phyloP scores from a whole-genome alignment of 2,888 invertebrate species.

The Podotricha telesiphe region DNA sequence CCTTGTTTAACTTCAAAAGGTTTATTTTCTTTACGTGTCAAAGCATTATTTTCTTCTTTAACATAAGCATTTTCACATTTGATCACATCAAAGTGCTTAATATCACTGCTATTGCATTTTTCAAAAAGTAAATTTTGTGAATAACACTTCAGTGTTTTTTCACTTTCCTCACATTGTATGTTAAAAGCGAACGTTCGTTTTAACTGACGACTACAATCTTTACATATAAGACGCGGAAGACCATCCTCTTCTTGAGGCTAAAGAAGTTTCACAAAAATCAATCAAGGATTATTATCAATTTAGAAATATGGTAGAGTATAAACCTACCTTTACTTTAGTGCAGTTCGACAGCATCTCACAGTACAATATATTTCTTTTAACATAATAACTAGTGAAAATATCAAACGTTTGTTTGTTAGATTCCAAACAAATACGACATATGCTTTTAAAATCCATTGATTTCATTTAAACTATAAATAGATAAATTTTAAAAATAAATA shows the following conservation, averaged over 20 bases:
- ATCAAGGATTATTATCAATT: slow-evolving; percentile 1
- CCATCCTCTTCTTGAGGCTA: slow-evolving; percentile 67
- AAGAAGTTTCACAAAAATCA: slow-evolving; percentile 38
- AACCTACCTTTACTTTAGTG: slow-evolving; percentile 68
- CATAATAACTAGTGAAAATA: slow-evolving; percentile 67
- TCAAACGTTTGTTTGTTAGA: slow-evolving; percentile 61
- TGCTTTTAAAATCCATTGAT: slow-evolving; percentile 61
- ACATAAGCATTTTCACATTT: slow-evolving; percentile 47
- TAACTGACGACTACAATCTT: slow-evolving; percentile 67
- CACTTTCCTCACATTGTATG: slow-evolving; percentile 67
- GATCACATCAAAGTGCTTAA: slow-evolving; percentile 38
- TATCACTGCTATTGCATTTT: slow-evolving; percentile 12
- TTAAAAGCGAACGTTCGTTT: slow-evolving; percentile 69
- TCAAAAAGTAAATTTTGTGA: slow-evolving; percentile 31
- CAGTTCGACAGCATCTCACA: slow-evolving; percentile 68
- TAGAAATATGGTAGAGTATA: neutral
- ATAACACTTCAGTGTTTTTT: slow-evolving; percentile 56
- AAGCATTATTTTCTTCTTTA: slow-evolving; percentile 41
- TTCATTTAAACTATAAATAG: slow-evolving; percentile 12
- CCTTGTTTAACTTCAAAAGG: slow-evolving; percentile 27
- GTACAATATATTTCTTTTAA: slow-evolving; percentile 65
- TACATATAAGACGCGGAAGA: slow-evolving; percentile 70
- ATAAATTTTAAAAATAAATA: neutral
- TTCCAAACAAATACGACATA: slow-evolving; percentile 72
- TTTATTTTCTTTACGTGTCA: slow-evolving; percentile 31